phyloP scores from a whole-genome alignment of 2,113 vertebrate species.

The Apteryx owenii region DNA sequence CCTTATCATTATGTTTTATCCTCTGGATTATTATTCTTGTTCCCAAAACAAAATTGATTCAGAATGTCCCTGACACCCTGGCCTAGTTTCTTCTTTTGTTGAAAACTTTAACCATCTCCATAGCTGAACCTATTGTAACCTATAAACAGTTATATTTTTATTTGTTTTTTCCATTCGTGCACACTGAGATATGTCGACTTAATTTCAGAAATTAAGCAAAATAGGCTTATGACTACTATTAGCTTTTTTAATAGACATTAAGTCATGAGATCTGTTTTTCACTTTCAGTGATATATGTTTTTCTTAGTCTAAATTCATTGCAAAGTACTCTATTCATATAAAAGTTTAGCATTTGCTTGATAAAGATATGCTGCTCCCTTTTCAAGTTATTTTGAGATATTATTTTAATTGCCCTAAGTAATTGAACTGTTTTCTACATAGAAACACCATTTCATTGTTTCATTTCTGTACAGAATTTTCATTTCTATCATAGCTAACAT shows the following conservation, averaged over 20 bases:
- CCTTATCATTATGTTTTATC: background rate
- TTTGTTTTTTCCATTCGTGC: background rate
- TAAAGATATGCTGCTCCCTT: slow-evolving; percentile 18
- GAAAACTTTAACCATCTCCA: background rate
- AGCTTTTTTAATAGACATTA: background rate
- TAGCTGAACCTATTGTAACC: background rate
- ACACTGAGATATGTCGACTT: background rate
- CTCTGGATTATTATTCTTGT: background rate
- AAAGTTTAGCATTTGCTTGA: background rate
- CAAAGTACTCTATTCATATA: background rate
- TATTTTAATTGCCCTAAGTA: slow-evolving; percentile 70
- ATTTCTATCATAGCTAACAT: background rate
- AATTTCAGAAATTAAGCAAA: slow-evolving; percentile 11
- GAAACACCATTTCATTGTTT: slow-evolving; percentile 56
- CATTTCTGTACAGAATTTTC: background rate
- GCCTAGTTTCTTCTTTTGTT: background rate
- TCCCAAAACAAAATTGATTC: background rate
- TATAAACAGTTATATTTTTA: background rate
- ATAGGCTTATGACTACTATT: background rate
- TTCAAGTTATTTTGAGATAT: slow-evolving; percentile 59
- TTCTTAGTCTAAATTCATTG: slow-evolving; percentile 9
- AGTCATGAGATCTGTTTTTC: slow-evolving; percentile 5
- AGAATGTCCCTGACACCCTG: background rate
- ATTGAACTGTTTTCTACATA: slow-evolving; percentile 41
- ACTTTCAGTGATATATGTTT: background rate